Base-by-base conservation (phyloP, 2,113 vertebrate species). In the Tragelaphus scriptus region DNA sequence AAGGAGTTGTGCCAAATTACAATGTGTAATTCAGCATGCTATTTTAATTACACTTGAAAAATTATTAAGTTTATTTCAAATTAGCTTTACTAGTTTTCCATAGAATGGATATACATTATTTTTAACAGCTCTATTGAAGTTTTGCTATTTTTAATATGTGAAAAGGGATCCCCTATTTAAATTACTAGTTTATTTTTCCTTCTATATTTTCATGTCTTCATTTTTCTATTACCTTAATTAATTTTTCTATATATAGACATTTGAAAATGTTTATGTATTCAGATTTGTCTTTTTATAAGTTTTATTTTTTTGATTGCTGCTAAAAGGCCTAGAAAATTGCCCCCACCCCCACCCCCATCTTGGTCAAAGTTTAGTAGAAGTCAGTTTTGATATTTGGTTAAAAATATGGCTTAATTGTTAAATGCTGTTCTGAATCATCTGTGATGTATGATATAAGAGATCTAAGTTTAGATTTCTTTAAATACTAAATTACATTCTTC, bases 111-210 rank as follows among this genome's bases (percentile, higher is more conserved):
- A 94, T 44, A 91, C 25, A 90, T 96, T 96, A 77, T 63, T 94
- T 88, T 92, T 68, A 82, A 75, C 28, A 93, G 87, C 26, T 81
- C 26, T 81, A 59, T 68, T 65, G 56, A 79, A 36, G 56, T 93
- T 87, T 87, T 77, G 59, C 90, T 96, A 51, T 94, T 97, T 98
- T 95, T 98, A 85, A 92, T 94, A 94, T 93, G 56, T 88, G 59
- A 92, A 94, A 93, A 63, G 32, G 75, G 9, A 61, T 56, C 25
- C 49, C 26, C 90, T 96, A 90, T 95, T 96, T 97, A 95, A 97
- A 91, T 88, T 90, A 93, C 71, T 47, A 44, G 44, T 79, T 94
- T 96, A 61, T 26, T 88, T 92, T 86, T 94, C 14, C 59, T 53
- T 89, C 36, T 59, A 0, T 75, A 63, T 95, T 97, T 90, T 94